phyloP scores from a whole-genome alignment of 2,888 invertebrate genomes.

The Drosophila percnosoma region DNA sequence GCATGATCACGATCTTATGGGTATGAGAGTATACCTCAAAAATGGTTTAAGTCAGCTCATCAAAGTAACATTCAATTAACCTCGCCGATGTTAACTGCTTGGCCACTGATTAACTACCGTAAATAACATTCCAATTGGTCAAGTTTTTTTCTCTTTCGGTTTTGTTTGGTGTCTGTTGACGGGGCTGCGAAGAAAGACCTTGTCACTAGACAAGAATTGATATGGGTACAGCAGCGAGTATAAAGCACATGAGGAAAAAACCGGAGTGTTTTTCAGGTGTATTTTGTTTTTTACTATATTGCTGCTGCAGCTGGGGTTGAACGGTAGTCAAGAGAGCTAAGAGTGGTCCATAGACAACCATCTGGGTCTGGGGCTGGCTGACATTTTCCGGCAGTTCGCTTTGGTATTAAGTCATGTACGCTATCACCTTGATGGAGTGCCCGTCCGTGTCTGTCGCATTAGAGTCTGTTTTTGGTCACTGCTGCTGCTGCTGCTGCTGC shows the following conservation, averaged over 20 bases:
- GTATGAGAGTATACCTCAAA: background rate
- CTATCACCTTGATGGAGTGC: constrained; percentile 34
- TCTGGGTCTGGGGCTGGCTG: constrained; percentile 21
- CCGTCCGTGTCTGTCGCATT: constrained; percentile 15
- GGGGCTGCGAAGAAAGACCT: constrained; percentile 37
- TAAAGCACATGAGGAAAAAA: constrained; percentile 18
- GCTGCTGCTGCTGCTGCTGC: constrained; percentile 11
- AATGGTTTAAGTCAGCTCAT: constrained; percentile 2
- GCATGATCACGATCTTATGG: background rate
- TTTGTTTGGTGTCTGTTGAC: constrained; percentile 8
- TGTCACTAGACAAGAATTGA: constrained; percentile 40
- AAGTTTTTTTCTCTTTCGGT: background rate
- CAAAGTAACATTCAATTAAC: constrained; percentile 15
- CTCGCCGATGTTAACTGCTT: constrained; percentile 8
- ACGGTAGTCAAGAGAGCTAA: constrained; percentile 22
- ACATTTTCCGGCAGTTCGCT: constrained; percentile 25
- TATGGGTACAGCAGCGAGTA: constrained; percentile 24
- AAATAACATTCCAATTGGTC: background rate
- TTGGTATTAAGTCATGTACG: constrained; percentile 33
- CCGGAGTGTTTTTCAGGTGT: constrained; percentile 5
- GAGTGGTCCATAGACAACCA: constrained; percentile 9
- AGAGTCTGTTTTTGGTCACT: constrained; percentile 12
- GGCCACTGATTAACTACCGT: constrained; percentile 3
- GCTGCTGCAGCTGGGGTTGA: constrained; percentile 28
- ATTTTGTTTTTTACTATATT: background rate